Evolutionary conservation across 30 jellyfish, hydroid and myxozoan genomes (phyloP).

Genomic region (Morbakka virulenta): DNA sequence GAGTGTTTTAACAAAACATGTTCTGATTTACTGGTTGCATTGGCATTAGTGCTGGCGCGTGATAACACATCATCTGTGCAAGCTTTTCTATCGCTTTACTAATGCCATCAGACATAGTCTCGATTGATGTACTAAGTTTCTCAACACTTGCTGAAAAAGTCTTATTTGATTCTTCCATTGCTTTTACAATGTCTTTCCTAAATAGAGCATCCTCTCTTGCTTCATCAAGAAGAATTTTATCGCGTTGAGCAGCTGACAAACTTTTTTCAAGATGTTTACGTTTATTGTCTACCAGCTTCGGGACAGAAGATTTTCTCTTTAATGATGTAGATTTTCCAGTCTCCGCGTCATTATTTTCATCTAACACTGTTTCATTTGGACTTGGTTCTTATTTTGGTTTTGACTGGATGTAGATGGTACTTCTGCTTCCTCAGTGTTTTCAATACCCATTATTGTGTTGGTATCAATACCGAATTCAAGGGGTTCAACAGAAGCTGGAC

Average conservation of each 20-base stretch:
- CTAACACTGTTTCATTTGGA: not conserved
- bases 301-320: conserved; percentile 12
- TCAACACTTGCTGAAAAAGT: conserved; percentile 24
- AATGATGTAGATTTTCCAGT: not conserved
- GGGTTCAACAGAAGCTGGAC: conserved; percentile 52
- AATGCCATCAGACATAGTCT: conserved; percentile 45
- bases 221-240: conserved; percentile 10
- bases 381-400: too few relatives aligned
- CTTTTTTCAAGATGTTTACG: conserved; percentile 45
- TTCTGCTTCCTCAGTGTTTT: not conserved
- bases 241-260: conserved; percentile 51
- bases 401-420: not conserved
- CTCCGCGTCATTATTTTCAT: not conserved
- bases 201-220: conserved; percentile 39
- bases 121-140: conserved; percentile 45
- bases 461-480: conserved; percentile 57
- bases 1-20: conserved; percentile 18
- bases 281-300: conserved; percentile 36
- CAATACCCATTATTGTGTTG: not conserved
- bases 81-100: conserved; percentile 44
- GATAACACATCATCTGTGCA: conserved; percentile 20
- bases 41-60: conserved; percentile 40
- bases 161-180: conserved; percentile 42
- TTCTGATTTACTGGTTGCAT: conserved; percentile 53
- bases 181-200: conserved; percentile 43